Evolutionary conservation across 2,113 vertebrate species (phyloP).

Genomic region (Stomatorhinus ivindoensis): DNA sequence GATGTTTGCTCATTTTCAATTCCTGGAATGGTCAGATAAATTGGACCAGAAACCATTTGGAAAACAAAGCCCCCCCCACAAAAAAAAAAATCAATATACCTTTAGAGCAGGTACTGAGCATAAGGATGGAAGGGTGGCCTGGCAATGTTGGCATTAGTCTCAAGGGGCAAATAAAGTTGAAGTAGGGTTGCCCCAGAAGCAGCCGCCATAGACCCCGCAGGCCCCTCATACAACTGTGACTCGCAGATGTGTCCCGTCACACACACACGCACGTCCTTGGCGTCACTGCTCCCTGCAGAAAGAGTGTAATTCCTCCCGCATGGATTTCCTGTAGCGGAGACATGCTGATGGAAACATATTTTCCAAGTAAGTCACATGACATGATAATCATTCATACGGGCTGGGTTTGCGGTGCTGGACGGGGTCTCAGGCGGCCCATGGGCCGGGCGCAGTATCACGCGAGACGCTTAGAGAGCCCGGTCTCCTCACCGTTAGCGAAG

Average conservation of each 20-base stretch:
- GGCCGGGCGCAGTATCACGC: background rate
- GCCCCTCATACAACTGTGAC: background rate
- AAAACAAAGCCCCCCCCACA: background rate
- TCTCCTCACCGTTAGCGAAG: background rate
- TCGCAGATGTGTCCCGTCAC: background rate
- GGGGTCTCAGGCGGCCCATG: background rate
- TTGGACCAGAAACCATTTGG: background rate
- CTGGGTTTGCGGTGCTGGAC: background rate
- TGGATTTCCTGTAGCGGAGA: slow-evolving; percentile 9
- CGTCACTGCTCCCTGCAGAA: background rate
- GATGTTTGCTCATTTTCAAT: slow-evolving; percentile 2
- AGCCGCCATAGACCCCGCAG: background rate
- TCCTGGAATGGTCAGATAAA: background rate
- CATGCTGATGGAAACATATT: slow-evolving; percentile 4
- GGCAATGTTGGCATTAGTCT: background rate
- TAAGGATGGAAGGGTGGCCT: background rate
- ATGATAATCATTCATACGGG: slow-evolving; percentile 10
- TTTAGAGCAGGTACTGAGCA: background rate
- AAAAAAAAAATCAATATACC: background rate
- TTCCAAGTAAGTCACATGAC: background rate
- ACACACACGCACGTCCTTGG: background rate
- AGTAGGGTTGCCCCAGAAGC: background rate
- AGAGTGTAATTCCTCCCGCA: background rate
- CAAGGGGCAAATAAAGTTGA: background rate
- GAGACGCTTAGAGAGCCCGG: background rate